Evolutionary conservation across 2,113 vertebrate genomes (phyloP).

Genomic region (Pelobates fuscus): DNA sequence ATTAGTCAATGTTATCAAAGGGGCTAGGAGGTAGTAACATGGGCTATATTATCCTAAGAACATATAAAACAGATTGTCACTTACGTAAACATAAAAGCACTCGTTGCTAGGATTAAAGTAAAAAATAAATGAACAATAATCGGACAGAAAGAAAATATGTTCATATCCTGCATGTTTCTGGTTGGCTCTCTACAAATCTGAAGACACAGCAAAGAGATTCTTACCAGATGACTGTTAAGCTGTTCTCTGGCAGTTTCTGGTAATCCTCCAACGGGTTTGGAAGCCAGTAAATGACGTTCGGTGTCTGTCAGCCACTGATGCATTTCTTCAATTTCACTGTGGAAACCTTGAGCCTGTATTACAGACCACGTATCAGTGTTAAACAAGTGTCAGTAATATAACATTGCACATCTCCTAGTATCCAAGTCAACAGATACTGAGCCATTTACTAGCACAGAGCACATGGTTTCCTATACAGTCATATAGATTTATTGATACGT

Average conservation of each 20-base stretch:
- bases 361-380: conserved; percentile 51
- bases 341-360: conserved; percentile 96
- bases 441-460: neutral
- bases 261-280: conserved; percentile 95
- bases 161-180: neutral
- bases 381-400: conserved; percentile 35
- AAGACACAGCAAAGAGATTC: conserved; percentile 62
- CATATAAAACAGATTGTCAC: too few species aligned
- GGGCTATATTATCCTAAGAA: too few species aligned
- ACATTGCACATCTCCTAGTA: neutral
- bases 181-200: conserved; percentile 53
- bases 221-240: conserved; percentile 94
- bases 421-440: neutral
- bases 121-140: too few species aligned
- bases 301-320: conserved; percentile 97
- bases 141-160: neutral
- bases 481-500: neutral
- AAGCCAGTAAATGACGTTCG: conserved; percentile 93
- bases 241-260: conserved; percentile 96
- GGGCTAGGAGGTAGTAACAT: too few species aligned
- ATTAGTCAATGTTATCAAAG: too few species aligned
- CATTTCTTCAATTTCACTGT: conserved; percentile 96
- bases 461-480: neutral
- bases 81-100: too few species aligned
- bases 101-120: too few species aligned